These are phyloP conservation scores for Cyclina sinensis DNA, from an alignment of 1,140 invertebrate genomes.

Conservation along the genomic window DNA sequence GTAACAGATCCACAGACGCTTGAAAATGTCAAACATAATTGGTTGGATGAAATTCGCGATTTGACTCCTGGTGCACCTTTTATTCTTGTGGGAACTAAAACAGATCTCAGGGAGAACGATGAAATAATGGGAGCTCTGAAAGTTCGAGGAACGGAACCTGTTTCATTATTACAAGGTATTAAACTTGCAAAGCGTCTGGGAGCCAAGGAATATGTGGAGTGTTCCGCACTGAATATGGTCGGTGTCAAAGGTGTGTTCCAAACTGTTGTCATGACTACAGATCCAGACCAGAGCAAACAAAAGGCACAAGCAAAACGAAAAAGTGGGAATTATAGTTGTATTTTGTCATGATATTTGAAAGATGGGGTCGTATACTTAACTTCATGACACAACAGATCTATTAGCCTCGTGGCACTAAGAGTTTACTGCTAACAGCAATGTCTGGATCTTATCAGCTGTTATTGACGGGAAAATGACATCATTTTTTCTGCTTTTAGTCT, in stretches of 20 bases:
- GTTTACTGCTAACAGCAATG: no score
- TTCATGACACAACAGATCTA: no score
- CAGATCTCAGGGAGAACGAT: conserved; percentile 78
- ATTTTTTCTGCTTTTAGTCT: no score
- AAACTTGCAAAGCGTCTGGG: conserved; percentile 90
- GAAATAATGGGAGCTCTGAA: conserved; percentile 92
- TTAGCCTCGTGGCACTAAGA: no score
- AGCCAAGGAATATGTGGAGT: conserved; percentile 96
- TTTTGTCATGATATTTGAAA: conserved; percentile 21
- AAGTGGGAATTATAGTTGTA: conserved; percentile 43
- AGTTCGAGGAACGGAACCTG: conserved; percentile 94
- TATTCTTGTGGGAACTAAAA: conserved; percentile 91
- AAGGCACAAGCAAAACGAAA: conserved; percentile 50
- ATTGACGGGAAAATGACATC: no score
- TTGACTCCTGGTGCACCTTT: conserved; percentile 95
- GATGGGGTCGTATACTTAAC: no score
- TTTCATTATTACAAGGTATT: conserved; percentile 92
- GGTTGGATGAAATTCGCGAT: conserved; percentile 88
- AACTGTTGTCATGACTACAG: conserved; percentile 71
- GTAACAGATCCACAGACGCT: conserved; percentile 99
- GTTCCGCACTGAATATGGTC: conserved; percentile 89
- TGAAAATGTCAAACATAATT: conserved; percentile 98
- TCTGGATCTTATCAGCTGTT: no score
- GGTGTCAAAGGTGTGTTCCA: conserved; percentile 80
- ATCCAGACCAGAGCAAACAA: conserved; percentile 47